A percentile compares a stretch with the other conserved stretches of the same genome.
Conservation (phyloP, 2,888 invertebrate genomes). For the Anthophora plumipes region DNA sequence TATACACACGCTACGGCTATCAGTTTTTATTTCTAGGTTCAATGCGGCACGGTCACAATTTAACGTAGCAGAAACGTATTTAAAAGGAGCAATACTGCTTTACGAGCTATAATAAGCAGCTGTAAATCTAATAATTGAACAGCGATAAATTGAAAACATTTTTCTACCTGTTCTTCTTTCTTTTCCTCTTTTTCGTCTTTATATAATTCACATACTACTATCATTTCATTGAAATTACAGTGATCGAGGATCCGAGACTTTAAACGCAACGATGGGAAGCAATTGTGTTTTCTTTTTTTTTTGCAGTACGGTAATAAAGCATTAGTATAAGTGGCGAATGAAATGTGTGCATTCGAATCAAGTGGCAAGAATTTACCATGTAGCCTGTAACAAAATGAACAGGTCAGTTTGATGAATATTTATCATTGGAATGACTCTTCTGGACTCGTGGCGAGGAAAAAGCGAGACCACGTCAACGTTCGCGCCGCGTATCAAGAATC, state of each 20-base stretch:
- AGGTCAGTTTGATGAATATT: constrained; percentile 16
- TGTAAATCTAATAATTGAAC: no score
- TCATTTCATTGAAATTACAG: no score
- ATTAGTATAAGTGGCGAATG: not conserved
- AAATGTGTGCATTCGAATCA: not conserved
- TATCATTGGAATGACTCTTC: not conserved
- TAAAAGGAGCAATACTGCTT: no score
- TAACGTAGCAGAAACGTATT: no score
- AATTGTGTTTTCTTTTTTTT: not conserved
- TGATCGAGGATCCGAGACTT: not conserved
- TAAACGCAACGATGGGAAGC: not conserved
- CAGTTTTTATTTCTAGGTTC: no score
- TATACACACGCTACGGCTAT: no score
- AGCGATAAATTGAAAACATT: no score
- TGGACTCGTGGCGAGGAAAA: not conserved
- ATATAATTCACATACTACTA: no score
- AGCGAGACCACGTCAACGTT: not conserved
- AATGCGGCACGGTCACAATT: no score
- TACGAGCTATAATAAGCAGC: no score
- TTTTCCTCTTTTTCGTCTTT: no score
- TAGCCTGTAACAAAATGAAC: not conserved
- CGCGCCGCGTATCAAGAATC: not conserved
- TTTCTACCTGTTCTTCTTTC: no score
- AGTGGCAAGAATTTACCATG: not conserved
- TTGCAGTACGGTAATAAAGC: not conserved